Conservation (phyloP, 1,140 invertebrate species). For the Bombus waltoni region DNA sequence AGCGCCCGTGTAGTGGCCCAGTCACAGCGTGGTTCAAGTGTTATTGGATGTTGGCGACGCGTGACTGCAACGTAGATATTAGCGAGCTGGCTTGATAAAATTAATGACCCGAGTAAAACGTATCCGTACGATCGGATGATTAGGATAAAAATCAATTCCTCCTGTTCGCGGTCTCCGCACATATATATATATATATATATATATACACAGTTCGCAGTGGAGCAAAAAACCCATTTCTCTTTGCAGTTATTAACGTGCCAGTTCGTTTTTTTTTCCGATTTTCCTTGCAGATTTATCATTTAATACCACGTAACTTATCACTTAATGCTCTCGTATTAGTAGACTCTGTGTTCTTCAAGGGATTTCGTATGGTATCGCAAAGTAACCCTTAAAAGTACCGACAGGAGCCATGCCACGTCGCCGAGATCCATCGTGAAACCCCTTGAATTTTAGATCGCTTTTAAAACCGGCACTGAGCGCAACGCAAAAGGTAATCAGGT, state of each 20-base stretch:
- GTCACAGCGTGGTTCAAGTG: not conserved
- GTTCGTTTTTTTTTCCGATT: not conserved
- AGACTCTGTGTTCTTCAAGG: not conserved
- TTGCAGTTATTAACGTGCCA: too few relatives aligned
- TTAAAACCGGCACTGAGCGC: not conserved
- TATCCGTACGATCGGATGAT: not conserved
- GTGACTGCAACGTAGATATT: not conserved
- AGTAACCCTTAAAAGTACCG: not conserved
- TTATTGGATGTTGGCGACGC: not conserved
- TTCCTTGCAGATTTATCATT: not conserved
- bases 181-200: too few relatives aligned
- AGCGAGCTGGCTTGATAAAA: not conserved
- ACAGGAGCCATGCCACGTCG: not conserved
- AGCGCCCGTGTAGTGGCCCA: not conserved
- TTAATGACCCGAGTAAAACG: not conserved
- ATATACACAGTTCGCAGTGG: not conserved
- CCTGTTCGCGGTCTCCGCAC: not conserved
- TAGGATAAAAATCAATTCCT: not conserved
- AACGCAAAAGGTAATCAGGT: not conserved
- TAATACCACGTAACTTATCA: not conserved
- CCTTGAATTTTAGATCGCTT: constrained; percentile 13
- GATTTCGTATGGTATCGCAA: not conserved
- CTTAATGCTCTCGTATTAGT: not conserved
- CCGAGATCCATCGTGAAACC: not conserved
- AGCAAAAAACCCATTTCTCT: not conserved